Evolutionary conservation across 30 jellyfish, hydroid and myxozoan genomes (phyloP), one percentile per base, ranked within the genome.

Genomic region (Hydractinia symbiolongicarpus): DNA sequence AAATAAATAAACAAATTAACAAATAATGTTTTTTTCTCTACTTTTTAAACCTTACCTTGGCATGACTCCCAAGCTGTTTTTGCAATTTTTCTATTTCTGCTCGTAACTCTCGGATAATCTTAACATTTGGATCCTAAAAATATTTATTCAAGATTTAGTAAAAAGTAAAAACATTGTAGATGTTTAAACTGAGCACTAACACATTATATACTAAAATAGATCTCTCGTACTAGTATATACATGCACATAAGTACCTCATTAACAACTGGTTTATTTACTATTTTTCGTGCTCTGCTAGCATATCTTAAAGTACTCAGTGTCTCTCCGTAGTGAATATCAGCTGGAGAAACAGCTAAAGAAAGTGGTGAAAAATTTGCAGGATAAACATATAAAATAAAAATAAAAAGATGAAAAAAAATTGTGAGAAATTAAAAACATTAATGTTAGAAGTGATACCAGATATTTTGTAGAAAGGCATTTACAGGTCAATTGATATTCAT

Each of bases 91-190:
- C 90, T 55, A 91, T 91, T 78, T 91, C 98, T 19, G 93, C 94
- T 54, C 96, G 82, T 55, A 91, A 85, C 66, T 91, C 98, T 57
- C 96, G 74, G 21, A 91, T 91, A 17, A 83, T 54, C 73, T 91
- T 91, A 15, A 91, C 98, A 61, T 91, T 91, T n/a, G 98, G 96
- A 78, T 91, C 98, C 98, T 91, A 66, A n/a, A 79, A 51, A 40
- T 30, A 30, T 30, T 30, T 30, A 30, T 30, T 30, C 44, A 30
- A 30, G 2, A 30, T 30, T 30, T 30, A 30, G 44, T 30, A 30
- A 30, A 30, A 30, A 30, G 44, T 30, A 2, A 2, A 30, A 30
- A 30, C 69, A 58, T 11, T 58, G 19, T 58, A 58, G 3, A 58
- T 30, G 69, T 58, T 44, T 13, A n/a, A 64, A 64, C 74, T 64